Evolutionary conservation across 2,888 invertebrate species (phyloP).

Genomic region (Hyposoter dolosus): DNA sequence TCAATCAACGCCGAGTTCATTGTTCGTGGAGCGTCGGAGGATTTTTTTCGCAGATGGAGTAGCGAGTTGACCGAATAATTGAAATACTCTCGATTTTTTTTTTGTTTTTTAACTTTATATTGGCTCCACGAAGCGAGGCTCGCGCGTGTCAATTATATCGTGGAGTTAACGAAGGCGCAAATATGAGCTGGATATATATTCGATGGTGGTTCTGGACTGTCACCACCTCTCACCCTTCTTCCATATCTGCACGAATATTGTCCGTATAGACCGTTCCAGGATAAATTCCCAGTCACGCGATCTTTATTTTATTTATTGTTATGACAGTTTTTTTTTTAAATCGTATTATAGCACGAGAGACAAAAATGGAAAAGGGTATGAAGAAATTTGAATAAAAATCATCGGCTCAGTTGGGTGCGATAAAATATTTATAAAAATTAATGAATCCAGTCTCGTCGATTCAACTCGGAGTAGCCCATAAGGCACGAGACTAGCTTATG

Average conservation of each 20-base stretch:
- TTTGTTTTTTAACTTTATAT: constrained; percentile 32
- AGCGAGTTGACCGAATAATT: constrained; percentile 65
- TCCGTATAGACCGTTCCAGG: constrained; percentile 1
- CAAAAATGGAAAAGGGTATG: background rate
- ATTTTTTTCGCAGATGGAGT: constrained; percentile 24
- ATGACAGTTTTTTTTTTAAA: background rate
- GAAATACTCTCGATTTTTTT: constrained; percentile 45
- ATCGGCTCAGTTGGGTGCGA: background rate
- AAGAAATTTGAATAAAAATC: background rate
- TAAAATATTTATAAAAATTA: background rate
- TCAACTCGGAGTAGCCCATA: background rate
- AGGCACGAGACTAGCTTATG: background rate
- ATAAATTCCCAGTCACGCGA: background rate
- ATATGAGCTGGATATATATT: constrained; percentile 34
- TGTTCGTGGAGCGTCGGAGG: constrained; percentile 46
- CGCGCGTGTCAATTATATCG: constrained; percentile 62
- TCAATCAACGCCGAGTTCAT: constrained; percentile 61
- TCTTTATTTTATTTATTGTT: background rate
- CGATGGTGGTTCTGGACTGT: background rate
- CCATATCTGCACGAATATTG: background rate
- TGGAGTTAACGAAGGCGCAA: constrained; percentile 62
- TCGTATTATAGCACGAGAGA: background rate
- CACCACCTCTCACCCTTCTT: background rate
- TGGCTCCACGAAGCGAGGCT: constrained; percentile 37
- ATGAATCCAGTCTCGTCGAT: background rate